These are phyloP conservation scores for Drosophila mayri DNA, from an alignment of 1,140 invertebrate genomes.

Conservation along the genomic window DNA sequence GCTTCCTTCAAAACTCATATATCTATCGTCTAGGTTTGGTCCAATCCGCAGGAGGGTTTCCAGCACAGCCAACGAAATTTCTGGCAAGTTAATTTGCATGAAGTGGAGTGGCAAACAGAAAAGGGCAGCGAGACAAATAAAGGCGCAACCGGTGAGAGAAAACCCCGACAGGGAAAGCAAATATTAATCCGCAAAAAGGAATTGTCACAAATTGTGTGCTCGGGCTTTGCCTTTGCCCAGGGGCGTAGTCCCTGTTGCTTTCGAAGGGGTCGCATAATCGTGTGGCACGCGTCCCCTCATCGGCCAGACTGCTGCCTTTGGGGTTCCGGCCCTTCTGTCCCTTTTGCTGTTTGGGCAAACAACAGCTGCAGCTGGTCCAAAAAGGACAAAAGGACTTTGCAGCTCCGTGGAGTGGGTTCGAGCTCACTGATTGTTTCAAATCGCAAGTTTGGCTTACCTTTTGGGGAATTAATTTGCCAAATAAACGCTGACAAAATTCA, in stretches of 20 bases:
- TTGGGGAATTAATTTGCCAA: slow-evolving; percentile 84
- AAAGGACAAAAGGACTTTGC: slow-evolving; percentile 65
- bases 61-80: slow-evolving; percentile 59
- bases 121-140: slow-evolving; percentile 71
- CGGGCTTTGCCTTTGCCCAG: slow-evolving; percentile 43
- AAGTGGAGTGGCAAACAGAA: slow-evolving; percentile 61
- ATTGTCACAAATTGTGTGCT: slow-evolving; percentile 81
- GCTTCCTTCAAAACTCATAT: slow-evolving; percentile 6
- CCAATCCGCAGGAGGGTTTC: slow-evolving; percentile 11
- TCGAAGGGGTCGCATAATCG: slow-evolving; percentile 5
- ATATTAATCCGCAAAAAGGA: slow-evolving; percentile 83
- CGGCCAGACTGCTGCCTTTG: slow-evolving; percentile 6
- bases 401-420: slow-evolving; percentile 13
- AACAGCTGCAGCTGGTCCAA: slow-evolving; percentile 69
- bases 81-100: slow-evolving; percentile 79
- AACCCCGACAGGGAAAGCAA: slow-evolving; percentile 58
- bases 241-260: slow-evolving; percentile 26
- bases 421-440: slow-evolving; percentile 79
- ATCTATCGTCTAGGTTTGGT: slow-evolving; percentile 9
- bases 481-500: slow-evolving; percentile 83
- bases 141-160: slow-evolving; percentile 74
- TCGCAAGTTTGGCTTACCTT: slow-evolving; percentile 83
- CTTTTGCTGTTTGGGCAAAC: slow-evolving; percentile 64
- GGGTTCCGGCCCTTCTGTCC: slow-evolving; percentile 15
- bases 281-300: slow-evolving; percentile 3